A percentile compares a stretch with the other conserved stretches of the same genome.
phyloP scores from a whole-genome alignment of 2,888 invertebrate species.

The Drosophila planitibia region DNA sequence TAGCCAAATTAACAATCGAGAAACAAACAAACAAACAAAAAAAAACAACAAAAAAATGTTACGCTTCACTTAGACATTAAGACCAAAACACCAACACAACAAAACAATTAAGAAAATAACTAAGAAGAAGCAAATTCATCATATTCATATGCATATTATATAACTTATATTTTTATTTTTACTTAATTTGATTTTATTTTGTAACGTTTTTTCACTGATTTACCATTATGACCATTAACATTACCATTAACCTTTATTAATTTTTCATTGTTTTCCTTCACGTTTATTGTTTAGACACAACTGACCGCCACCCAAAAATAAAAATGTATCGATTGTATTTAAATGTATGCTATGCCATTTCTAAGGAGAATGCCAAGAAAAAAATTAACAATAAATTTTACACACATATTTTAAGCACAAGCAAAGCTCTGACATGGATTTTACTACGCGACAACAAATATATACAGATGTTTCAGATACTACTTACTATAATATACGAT shows the following conservation, averaged over 20 bases:
- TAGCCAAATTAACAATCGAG: constrained; percentile 69
- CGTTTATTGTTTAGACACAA: constrained; percentile 42
- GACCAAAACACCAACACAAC: constrained; percentile 6
- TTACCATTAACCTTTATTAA: constrained; percentile 19
- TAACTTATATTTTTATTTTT: constrained; percentile 31
- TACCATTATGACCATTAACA: constrained; percentile 18
- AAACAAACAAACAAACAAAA: constrained; percentile 13
- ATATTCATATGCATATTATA: constrained; percentile 23
- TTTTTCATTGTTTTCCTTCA: constrained; percentile 37
- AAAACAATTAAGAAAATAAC: neutral
- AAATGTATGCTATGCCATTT: constrained; percentile 39
- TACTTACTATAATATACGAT: constrained; percentile 1
- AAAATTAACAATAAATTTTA: constrained; percentile 48
- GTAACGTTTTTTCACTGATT: constrained; percentile 27
- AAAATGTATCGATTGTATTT: constrained; percentile 15
- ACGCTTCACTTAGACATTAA: constrained; percentile 73
- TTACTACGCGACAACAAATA: constrained; percentile 14
- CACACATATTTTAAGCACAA: constrained; percentile 40
- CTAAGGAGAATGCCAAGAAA: constrained; percentile 1
- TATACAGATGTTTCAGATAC: constrained; percentile 17
- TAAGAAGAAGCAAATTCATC: neutral
- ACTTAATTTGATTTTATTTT: constrained; percentile 36
- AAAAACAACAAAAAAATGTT: constrained; percentile 48
- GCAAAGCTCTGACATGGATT: constrained; percentile 43
- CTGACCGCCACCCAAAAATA: constrained; percentile 11